Conservation (phyloP, 2,888 invertebrate genomes). For the Lutraria lutraria region DNA sequence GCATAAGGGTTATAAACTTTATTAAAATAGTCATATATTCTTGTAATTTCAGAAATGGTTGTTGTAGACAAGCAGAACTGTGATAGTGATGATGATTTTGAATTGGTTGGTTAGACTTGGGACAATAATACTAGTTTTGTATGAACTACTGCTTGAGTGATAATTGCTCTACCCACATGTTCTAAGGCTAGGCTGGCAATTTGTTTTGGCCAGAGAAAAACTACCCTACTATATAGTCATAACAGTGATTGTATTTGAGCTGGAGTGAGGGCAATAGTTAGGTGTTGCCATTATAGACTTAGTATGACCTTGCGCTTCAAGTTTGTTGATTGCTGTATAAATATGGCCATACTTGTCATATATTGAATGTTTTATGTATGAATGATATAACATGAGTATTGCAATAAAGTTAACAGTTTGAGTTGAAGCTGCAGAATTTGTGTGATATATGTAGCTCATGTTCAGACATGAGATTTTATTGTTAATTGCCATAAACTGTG, state of each 20-base stretch:
- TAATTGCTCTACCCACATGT: too few relatives aligned
- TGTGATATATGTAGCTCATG: not conserved
- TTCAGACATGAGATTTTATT: not conserved
- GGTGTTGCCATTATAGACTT: too few relatives aligned
- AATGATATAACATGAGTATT: not conserved
- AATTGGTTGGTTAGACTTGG: constrained; percentile 69
- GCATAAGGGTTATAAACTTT: too few relatives aligned
- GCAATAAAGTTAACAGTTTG: not conserved
- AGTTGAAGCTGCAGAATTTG: not conserved
- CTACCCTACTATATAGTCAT: too few relatives aligned
- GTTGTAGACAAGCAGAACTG: constrained; percentile 66
- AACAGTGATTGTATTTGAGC: too few relatives aligned
- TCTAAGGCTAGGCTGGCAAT: too few relatives aligned
- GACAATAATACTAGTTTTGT: not conserved
- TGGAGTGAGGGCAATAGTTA: too few relatives aligned
- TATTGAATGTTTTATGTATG: not conserved
- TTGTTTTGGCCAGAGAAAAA: too few relatives aligned
- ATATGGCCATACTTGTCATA: not conserved
- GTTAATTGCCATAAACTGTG: not conserved
- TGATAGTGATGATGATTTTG: constrained; percentile 82
- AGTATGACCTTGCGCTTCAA: too few relatives aligned
- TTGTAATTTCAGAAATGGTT: constrained; percentile 69
- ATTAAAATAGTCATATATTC: not conserved
- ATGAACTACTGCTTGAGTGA: too few relatives aligned
- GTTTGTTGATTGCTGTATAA: not conserved